These are phyloP conservation scores for Deilephila porcellus DNA, from an alignment of 2,888 invertebrate species.

Conservation along the genomic window DNA sequence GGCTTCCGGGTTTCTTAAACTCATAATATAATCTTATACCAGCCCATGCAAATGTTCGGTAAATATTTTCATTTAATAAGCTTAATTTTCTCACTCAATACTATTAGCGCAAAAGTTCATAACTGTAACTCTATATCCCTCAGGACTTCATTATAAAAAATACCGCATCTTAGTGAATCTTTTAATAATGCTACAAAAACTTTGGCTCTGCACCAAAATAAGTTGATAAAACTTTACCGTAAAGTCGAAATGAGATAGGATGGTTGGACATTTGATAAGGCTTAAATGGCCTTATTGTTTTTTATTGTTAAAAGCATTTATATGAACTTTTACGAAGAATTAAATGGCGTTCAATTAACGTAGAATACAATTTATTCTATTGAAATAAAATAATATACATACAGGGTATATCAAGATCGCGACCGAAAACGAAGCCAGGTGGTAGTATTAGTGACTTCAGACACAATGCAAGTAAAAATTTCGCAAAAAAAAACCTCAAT, in stretches of 20 bases:
- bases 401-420: too few species aligned
- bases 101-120: too few species aligned
- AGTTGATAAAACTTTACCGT: neutral
- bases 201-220: neutral
- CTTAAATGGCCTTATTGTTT: neutral
- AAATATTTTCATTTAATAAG: too few species aligned
- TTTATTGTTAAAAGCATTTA: neutral
- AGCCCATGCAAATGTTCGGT: neutral
- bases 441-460: too few species aligned
- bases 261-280: neutral
- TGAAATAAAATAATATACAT: neutral
- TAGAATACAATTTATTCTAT: neutral
- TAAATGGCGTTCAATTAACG: neutral
- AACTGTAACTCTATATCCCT: neutral
- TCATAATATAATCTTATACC: neutral
- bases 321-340: neutral
- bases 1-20: neutral
- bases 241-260: neutral
- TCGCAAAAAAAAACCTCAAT: too few species aligned
- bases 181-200: neutral
- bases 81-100: too few species aligned
- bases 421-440: too few species aligned
- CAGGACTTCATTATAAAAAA: neutral
- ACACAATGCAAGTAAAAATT: too few species aligned
- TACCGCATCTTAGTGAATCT: too few species aligned